Conservation (phyloP, 1,140 invertebrate species). For the Aphelenchoides besseyi region DNA sequence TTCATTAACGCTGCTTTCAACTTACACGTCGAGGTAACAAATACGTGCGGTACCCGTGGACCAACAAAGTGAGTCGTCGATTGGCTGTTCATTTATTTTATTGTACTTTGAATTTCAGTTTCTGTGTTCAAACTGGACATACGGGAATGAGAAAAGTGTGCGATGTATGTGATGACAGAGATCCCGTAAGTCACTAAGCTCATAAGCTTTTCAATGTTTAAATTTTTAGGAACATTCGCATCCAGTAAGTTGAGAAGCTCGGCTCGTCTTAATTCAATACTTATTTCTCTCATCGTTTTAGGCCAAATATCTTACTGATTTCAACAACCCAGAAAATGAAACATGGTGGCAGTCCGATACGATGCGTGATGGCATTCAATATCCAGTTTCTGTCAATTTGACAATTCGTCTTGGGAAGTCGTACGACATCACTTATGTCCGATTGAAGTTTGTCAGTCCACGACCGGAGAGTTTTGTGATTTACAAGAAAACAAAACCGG, state of each 20-base stretch:
- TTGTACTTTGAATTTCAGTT: constrained; percentile 63
- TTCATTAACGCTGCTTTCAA: constrained; percentile 94
- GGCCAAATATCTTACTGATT: constrained; percentile 80
- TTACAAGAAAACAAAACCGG: constrained; percentile 74
- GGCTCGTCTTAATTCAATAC: no score
- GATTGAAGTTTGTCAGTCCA: constrained; percentile 86
- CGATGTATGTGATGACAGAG: constrained; percentile 55
- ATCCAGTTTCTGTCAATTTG: constrained; percentile 83
- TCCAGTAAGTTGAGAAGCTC: no score
- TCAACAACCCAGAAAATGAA: constrained; percentile 79
- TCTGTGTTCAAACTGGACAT: constrained; percentile 74
- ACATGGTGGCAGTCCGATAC: constrained; percentile 99
- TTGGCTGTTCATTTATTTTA: not conserved
- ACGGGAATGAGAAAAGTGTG: constrained; percentile 48
- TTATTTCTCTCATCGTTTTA: no score
- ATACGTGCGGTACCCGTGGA: constrained; percentile 80
- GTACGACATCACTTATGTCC: constrained; percentile 93
- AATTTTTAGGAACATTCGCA: constrained; percentile 67
- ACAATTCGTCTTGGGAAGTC: constrained; percentile 88
- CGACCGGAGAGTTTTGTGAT: constrained; percentile 95
- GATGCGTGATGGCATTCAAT: constrained; percentile 89
- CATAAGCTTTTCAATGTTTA: not conserved
- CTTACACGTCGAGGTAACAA: constrained; percentile 81
- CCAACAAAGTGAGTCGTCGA: constrained; percentile 66
- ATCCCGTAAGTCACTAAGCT: not conserved